phyloP scores from a whole-genome alignment of 2,113 vertebrate genomes.

The Onychorhynchus coronatus region DNA sequence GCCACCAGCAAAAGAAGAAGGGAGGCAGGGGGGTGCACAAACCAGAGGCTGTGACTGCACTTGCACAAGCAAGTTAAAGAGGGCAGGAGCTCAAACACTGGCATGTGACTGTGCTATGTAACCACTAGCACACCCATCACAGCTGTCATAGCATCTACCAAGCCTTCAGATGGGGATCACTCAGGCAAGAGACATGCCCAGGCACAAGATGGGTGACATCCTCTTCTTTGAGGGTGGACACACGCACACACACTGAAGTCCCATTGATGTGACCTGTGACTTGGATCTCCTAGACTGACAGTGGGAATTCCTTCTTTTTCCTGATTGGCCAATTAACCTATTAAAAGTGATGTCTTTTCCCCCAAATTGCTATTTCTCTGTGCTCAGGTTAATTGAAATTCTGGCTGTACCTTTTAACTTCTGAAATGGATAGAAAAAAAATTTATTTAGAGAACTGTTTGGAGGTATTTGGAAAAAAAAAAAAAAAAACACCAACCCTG shows the following conservation, averaged over 20 bases:
- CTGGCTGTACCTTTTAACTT: neutral
- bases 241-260: neutral
- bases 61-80: neutral
- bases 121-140: neutral
- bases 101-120: neutral
- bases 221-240: neutral
- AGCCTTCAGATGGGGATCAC: neutral
- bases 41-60: neutral
- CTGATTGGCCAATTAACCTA: neutral
- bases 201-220: neutral
- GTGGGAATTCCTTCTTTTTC: neutral
- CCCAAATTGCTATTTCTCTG: neutral
- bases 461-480: neutral
- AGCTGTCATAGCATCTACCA: neutral
- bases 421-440: neutral
- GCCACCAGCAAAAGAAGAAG: neutral
- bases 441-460: neutral
- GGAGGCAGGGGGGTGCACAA: neutral
- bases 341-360: neutral
- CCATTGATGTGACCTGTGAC: neutral
- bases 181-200: neutral
- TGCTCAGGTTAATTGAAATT: neutral
- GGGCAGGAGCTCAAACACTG: neutral
- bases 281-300: neutral
- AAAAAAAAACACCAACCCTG: neutral